Evolutionary conservation across 2,113 vertebrate species (phyloP).

Genomic region (Anthoscopus minutus): DNA sequence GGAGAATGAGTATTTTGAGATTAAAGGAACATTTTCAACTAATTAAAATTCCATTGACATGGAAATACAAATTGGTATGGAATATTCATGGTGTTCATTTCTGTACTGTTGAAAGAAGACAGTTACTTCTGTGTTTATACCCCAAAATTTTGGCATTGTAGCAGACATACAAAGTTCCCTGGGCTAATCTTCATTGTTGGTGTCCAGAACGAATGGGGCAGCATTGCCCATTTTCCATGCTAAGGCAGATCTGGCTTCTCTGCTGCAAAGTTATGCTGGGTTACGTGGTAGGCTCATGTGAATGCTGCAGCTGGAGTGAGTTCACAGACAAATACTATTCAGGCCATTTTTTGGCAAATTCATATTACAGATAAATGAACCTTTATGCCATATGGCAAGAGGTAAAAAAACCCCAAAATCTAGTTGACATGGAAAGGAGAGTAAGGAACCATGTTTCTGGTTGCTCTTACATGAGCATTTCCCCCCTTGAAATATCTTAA

Average conservation of each 20-base stretch:
- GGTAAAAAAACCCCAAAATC: not conserved
- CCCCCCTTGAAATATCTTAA: not conserved
- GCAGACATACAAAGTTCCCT: not conserved
- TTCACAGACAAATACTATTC: not conserved
- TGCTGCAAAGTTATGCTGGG: not conserved
- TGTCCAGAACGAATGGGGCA: rapidly evolving
- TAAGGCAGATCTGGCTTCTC: not conserved
- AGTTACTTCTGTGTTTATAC: not conserved
- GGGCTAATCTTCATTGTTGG: not conserved
- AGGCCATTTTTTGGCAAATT: not conserved
- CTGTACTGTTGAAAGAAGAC: not conserved
- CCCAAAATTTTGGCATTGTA: not conserved
- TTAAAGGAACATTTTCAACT: not conserved
- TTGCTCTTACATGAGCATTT: not conserved
- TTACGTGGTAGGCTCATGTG: not conserved
- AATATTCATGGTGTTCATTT: not conserved
- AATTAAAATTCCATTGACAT: not conserved
- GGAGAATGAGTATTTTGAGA: not conserved
- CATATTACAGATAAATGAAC: not conserved
- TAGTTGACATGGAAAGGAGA: not conserved
- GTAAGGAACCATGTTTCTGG: not conserved
- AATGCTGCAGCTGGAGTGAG: not conserved
- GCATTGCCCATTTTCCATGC: not conserved
- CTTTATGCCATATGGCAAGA: not conserved
- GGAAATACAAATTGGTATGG: not conserved